Base-by-base conservation (phyloP, 1,140 invertebrate species). In the Drosophila subobscura region DNA sequence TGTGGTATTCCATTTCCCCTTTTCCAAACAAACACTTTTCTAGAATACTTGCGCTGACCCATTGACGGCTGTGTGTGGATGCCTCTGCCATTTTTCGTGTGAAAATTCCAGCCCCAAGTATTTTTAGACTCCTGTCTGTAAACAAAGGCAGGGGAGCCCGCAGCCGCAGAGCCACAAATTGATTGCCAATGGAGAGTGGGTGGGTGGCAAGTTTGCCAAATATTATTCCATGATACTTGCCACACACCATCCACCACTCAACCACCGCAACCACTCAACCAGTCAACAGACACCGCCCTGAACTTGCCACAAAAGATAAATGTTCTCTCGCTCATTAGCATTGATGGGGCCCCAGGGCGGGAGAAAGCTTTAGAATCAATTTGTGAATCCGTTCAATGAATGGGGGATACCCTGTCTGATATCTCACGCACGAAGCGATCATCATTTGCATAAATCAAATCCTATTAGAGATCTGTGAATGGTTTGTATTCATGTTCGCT, bases 171-270 rank as follows among this genome's bases (percentile, higher is more conserved):
- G 66, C 65, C 54, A 67, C 66, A 42, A 41, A 64, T 67, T 65
- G 49, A 22, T 47, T 40, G 60, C 42, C 42, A 53, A 23, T 33
- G 10, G 10, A 27, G 42, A 56, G 59, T 63, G 59, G 65, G 61
- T 37, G 64, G 51, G 40, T 46, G 63, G 66, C 63, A 66, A 64
- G 63, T 64, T 65, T 22, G 66, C 66, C 64, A 70, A 68, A 70
- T 68, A 70, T 68, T 57, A 68, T 70, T 68, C 33, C 20, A 41
- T 55, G 65, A 46, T 50, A 67, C 61, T 33, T 37, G 40, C 20
- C 49, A 47, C 52, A 54, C 29, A 40, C 67, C 10, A 25, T 42
- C 14, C 20, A 33, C 12, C 42, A 37, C n/a, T 25, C n/a, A n/a
- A n/a, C n/a, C n/a, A n/a, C 16, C 16, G 16, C 7, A 27, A 40